Base-by-base conservation (phyloP, 2,888 invertebrate genomes). In the Serripes groenlandicus region DNA sequence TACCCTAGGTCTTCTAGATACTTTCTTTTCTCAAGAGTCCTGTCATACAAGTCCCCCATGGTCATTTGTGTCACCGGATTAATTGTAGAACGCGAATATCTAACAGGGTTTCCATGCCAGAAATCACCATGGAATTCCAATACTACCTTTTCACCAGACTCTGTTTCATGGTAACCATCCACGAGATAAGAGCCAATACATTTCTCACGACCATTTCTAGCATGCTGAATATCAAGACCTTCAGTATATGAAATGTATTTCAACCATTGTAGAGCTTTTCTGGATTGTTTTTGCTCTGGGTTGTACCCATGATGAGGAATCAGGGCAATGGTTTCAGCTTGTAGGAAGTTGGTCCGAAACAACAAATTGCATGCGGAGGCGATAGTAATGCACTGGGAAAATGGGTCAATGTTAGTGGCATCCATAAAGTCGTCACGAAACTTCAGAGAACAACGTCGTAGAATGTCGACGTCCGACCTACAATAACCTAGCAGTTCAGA, bases 101-200 rank as follows among this genome's bases (percentile, higher is more conserved):
- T 64, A 26, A 11, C 11, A 9, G 72, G 70, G 32, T 72, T 72
- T 21, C 80, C 81, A 60, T 83, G 86, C 86, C 83, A 86, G 64
- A 83, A 83, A 64, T 75, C 72, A 15, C 83, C 83, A 49, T 86
- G 83, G n/a, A 81, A 86, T 73, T 85, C 82, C 3, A 79, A 42
- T 23, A 80, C 79, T 7, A 76, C 75, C 28, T 74, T 75, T 30
- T 81, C 62, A 30, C 72, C 83, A 42, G 58, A 35, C 28, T 74
- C 68, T 2, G 62, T 75, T 69, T 79, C 77, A 30, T 73, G 74
- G 26, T 78, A 86, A 0, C 81, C 81, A 71, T 83, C 86, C 7
- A 86, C 83, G 34, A 42, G 28, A 49, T 78, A 86, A 23, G 83
- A 75, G 9, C 83, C 83, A 23, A 86, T 73, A 3, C 3, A n/a